Evolutionary conservation across 2,113 vertebrate species (phyloP).

Genomic region (Ornithorhynchus anatinus): DNA sequence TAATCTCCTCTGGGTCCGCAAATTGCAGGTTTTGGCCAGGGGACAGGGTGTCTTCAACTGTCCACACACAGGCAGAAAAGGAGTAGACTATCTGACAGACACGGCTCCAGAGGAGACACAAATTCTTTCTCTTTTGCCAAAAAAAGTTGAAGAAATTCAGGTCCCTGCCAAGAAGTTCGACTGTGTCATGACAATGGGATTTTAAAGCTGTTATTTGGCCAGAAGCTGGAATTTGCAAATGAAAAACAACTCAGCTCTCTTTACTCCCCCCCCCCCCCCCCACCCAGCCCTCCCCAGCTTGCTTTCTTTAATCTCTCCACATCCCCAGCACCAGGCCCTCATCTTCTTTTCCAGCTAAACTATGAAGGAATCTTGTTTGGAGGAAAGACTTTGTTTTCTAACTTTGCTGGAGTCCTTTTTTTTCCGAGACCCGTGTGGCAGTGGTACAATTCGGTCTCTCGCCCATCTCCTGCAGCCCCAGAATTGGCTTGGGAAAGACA

Average conservation of each 20-base stretch:
- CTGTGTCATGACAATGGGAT: constrained; percentile 26
- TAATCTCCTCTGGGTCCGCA: background rate
- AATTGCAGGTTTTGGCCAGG: background rate
- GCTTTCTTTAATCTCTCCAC: background rate
- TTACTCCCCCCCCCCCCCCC: background rate
- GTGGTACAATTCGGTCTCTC: too few relatives aligned
- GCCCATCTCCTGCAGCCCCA: too few relatives aligned
- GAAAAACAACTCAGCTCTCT: constrained; percentile 14
- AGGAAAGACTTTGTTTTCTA: background rate
- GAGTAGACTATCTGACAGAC: background rate
- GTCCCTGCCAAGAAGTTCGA: constrained; percentile 24
- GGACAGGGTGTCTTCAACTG: too few relatives aligned
- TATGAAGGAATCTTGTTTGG: background rate
- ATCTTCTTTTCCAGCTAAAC: background rate
- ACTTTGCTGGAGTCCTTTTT: background rate
- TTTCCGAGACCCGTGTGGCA: too few relatives aligned
- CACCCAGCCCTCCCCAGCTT: background rate
- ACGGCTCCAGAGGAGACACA: background rate
- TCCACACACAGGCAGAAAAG: background rate
- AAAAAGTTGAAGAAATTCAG: constrained; percentile 21
- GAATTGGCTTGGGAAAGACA: too few relatives aligned
- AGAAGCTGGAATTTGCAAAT: background rate
- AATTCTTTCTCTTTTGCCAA: constrained; percentile 4
- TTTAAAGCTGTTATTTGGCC: constrained; percentile 30
- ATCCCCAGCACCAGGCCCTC: too few relatives aligned